Conservation (phyloP, 2,797 vertebrate species). For the Tangara arthus region DNA sequence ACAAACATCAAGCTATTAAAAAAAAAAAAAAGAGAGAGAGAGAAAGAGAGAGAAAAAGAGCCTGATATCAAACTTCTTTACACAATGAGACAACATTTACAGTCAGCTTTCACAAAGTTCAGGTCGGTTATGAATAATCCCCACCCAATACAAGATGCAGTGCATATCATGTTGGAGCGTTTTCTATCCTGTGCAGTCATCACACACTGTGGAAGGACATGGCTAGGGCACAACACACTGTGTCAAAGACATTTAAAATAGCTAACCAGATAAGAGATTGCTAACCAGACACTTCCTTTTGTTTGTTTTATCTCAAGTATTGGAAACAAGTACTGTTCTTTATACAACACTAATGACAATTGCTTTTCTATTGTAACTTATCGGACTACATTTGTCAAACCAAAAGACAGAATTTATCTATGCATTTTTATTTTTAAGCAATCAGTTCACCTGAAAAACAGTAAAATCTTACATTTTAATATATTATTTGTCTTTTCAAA, state of each 20-base stretch:
- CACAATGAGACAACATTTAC: background rate
- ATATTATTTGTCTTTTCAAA: background rate
- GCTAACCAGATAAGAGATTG: background rate
- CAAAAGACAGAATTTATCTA: background rate
- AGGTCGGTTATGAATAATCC: background rate
- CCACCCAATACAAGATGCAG: background rate
- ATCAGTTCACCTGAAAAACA: background rate
- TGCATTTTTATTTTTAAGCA: background rate
- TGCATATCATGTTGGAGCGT: background rate
- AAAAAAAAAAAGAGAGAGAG: too few relatives aligned
- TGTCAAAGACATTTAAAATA: background rate
- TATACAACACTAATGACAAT: background rate
- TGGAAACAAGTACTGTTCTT: background rate
- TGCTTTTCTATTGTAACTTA: background rate
- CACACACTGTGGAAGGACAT: background rate
- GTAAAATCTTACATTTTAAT: background rate
- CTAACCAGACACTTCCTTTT: background rate
- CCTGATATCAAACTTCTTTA: background rate
- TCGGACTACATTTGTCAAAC: background rate
- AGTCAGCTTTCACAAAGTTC: background rate
- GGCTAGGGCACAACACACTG: background rate
- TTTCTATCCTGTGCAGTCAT: background rate
- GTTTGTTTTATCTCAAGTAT: background rate
- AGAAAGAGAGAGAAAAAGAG: background rate
- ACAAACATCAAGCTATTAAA: background rate